Percentiles rank a stretch among this genome's conserved stretches.
Conservation (phyloP, 2,888 invertebrate species). For the Clostera curtula region DNA sequence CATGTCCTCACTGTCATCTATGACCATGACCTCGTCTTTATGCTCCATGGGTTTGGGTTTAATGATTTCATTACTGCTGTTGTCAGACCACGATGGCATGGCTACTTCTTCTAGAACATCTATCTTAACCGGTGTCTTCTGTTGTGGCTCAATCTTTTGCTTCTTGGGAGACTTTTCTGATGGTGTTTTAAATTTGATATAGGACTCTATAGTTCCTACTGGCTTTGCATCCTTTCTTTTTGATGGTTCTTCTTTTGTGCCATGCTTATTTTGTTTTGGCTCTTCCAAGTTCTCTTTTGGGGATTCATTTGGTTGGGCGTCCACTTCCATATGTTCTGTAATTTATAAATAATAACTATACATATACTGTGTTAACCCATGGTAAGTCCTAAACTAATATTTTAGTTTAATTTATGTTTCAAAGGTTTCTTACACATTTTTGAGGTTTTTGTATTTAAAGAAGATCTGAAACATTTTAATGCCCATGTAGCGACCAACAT, state of each 20-base stretch:
- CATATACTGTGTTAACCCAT: not conserved
- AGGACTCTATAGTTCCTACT: constrained; percentile 39
- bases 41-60: constrained; percentile 30
- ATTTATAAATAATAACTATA: constrained; percentile 8
- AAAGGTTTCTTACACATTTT: no score
- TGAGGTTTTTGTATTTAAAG: no score
- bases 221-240: constrained; percentile 15
- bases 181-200: constrained; percentile 58
- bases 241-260: constrained; percentile 1
- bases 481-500: no score
- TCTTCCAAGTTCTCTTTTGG: constrained; percentile 18
- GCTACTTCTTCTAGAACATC: constrained; percentile 60
- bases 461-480: no score
- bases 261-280: constrained; percentile 11
- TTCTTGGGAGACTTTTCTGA: constrained; percentile 45
- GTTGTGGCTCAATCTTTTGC: constrained; percentile 28
- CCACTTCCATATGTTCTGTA: constrained; percentile 44
- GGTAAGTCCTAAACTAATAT: no score
- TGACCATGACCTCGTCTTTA: constrained; percentile 24
- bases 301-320: constrained; percentile 22
- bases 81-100: constrained; percentile 68
- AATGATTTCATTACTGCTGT: constrained; percentile 55
- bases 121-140: constrained; percentile 56
- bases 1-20: constrained; percentile 74
- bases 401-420: no score